Evolutionary conservation across 2,888 invertebrate genomes (phyloP), one percentile per base, ranked within the genome.

Genomic region (Tolmerus cingulatus): DNA sequence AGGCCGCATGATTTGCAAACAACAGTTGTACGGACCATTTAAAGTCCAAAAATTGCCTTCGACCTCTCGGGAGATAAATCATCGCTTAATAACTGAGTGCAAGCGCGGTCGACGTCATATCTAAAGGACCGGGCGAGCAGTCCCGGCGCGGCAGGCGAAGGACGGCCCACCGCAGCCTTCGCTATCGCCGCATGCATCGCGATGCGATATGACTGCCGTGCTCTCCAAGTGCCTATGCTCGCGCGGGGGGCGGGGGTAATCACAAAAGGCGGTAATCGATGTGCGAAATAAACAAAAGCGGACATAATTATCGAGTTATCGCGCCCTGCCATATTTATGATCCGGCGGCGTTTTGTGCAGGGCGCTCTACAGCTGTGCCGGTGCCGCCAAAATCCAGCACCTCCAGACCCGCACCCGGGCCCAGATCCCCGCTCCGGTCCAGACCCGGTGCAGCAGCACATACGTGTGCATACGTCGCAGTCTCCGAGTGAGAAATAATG

Each of bases 271-370:
- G 91, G 91, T 92, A 92, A 92, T 92, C 92, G 91, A 92, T 92
- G 92, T 92, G 91, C 90, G 91, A 91, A 92, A 92, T 92, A 92
- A 92, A 92, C 91, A 92, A 91, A 92, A 92, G 91, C 91, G 92
- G 91, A 92, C 92, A 92, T 92, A 92, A 92, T 92, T 92, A 92
- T 92, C 92, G 91, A 92, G 92, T 92, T 92, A 92, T 92, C 92
- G 92, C 91, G 89, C 90, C 90, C 90, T 88, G 86, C 89, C 89
- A 90, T 89, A 90, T 90, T 90, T 90, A 90, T 90, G 89, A 89
- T 90, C 90, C 88, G 89, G 89, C 88, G 87, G 86, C 40, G 86
- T 87, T 87, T 86, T 81, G 87, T 87, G 81, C 27, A 23, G 87
- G 74, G 87, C 74, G 9, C 40, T 74, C 46, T 74, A 87, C 74